These are phyloP conservation scores for Drosophila buzzatii DNA, from an alignment of 2,888 invertebrate genomes.

Conservation along the genomic window DNA sequence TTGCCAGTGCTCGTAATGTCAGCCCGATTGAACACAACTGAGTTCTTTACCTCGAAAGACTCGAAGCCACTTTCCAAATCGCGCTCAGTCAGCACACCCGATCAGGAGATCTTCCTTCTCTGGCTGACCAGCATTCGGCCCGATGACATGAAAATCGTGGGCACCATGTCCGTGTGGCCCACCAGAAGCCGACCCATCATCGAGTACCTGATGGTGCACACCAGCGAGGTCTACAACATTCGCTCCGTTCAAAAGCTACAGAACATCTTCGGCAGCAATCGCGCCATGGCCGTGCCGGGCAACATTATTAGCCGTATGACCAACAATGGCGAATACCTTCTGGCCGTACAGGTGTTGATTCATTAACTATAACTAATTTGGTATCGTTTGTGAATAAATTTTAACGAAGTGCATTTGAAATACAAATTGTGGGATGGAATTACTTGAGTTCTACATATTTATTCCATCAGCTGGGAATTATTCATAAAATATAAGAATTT, in stretches of 20 bases:
- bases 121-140: slow-evolving; percentile 81
- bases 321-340: slow-evolving; percentile 66
- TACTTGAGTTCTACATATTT: too few relatives aligned
- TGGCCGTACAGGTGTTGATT: slow-evolving; percentile 64
- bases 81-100: neutral
- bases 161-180: slow-evolving; percentile 76
- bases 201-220: slow-evolving; percentile 70
- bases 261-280: slow-evolving; percentile 67
- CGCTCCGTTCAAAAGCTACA: slow-evolving; percentile 58
- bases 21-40: slow-evolving; percentile 59
- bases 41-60: slow-evolving; percentile 40
- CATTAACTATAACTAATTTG: slow-evolving; percentile 23
- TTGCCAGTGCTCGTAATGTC: slow-evolving; percentile 82
- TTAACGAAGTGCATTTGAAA: slow-evolving; percentile 10
- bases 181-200: slow-evolving; percentile 46
- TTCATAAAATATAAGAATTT: neutral
- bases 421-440: slow-evolving; percentile 11
- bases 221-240: slow-evolving; percentile 76
- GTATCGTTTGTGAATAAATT: slow-evolving; percentile 6
- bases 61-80: neutral
- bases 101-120: slow-evolving; percentile 67
- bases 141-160: slow-evolving; percentile 60
- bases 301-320: slow-evolving; percentile 67
- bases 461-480: neutral
- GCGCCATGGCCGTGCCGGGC: slow-evolving; percentile 66